These are phyloP conservation scores for Amphipoea oculea DNA, from an alignment of 2,888 invertebrate species.

Conservation along the genomic window DNA sequence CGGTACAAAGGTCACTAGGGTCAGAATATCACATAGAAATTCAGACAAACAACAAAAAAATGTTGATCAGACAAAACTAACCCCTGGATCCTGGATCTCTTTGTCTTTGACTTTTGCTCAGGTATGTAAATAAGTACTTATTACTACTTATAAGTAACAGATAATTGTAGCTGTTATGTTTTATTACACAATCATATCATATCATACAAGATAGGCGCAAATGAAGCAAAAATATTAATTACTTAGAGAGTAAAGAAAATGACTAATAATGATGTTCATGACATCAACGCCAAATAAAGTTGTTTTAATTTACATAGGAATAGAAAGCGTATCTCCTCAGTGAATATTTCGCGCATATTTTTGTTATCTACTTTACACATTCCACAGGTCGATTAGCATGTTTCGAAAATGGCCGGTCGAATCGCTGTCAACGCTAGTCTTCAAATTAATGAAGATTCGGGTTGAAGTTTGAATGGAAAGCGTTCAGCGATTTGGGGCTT, in stretches of 20 bases:
- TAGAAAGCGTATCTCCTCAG: constrained; percentile 34
- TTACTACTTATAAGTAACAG: constrained; percentile 7
- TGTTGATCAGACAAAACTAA: not conserved
- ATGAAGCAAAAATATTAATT: not conserved
- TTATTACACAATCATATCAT: constrained; percentile 25
- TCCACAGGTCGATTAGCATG: not conserved
- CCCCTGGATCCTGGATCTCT: not conserved
- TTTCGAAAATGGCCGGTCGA: constrained; percentile 5
- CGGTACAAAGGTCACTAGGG: not conserved
- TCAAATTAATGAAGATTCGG: not conserved
- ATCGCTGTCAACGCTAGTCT: not conserved
- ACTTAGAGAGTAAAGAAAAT: constrained; percentile 18
- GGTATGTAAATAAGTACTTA: constrained; percentile 4
- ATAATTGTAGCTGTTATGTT: not conserved
- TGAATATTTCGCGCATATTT: constrained; percentile 14
- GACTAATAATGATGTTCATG: not conserved
- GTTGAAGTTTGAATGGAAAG: not conserved
- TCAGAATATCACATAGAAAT: not conserved
- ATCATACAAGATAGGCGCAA: not conserved
- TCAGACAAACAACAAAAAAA: not conserved
- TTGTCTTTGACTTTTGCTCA: not conserved
- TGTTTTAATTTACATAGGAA: constrained; percentile 13
- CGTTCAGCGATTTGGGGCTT: not conserved
- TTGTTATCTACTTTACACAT: constrained; percentile 1
- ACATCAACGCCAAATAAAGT: not conserved